Evolutionary conservation across 1,140 invertebrate species (phyloP).

Genomic region (Drosophila sturtevanti): DNA sequence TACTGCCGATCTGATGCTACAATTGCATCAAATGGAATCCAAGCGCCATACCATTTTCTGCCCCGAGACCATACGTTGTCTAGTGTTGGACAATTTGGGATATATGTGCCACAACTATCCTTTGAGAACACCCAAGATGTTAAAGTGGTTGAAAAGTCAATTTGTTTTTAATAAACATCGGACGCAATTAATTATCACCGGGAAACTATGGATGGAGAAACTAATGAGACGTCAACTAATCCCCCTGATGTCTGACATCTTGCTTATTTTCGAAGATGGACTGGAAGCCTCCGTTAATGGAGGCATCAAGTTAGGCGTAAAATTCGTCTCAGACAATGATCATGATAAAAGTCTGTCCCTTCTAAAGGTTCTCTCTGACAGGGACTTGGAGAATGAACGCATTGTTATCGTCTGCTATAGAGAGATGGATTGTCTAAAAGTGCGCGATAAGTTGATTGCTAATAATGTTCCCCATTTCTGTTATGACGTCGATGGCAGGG

Average conservation of each 20-base stretch:
- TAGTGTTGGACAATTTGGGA: conserved; percentile 51
- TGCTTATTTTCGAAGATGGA: conserved; percentile 62
- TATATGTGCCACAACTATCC: conserved; percentile 15
- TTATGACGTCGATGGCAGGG: too few relatives aligned
- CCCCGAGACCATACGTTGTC: neutral
- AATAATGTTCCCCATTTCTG: neutral
- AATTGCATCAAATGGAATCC: neutral
- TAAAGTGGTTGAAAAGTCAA: neutral
- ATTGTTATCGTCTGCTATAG: conserved; percentile 8
- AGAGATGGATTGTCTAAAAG: neutral
- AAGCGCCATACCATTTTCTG: conserved; percentile 17
- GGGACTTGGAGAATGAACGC: neutral
- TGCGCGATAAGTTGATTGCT: neutral
- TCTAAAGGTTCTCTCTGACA: neutral
- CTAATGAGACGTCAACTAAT: conserved; percentile 31
- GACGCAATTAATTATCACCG: conserved; percentile 51
- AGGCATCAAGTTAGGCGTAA: conserved; percentile 15
- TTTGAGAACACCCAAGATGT: neutral
- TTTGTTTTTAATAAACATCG: neutral
- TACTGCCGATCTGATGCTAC: conserved; percentile 24
- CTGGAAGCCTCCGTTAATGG: conserved; percentile 50
- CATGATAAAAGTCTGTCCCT: neutral
- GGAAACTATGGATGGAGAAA: conserved; percentile 36
- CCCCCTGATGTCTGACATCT: conserved; percentile 21
- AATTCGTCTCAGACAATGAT: neutral